Base-by-base conservation (phyloP, 2,888 invertebrate species). In the Nemotelus pantherinus region DNA sequence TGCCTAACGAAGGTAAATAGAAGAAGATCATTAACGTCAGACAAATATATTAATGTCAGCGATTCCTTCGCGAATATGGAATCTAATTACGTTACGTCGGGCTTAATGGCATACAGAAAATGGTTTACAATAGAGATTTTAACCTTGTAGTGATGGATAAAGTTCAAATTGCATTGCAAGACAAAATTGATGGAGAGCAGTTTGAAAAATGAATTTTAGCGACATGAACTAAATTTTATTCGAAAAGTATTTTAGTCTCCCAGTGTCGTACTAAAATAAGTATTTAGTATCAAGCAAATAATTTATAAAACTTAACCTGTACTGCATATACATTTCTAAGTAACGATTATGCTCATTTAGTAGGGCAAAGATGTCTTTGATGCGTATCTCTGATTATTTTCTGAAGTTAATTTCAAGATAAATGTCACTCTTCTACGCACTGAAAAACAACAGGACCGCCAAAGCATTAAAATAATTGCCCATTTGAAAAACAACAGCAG, bases 11-110 rank as follows among this genome's bases (percentile, higher is more conserved):
- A 82, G 82, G 81, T 81, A 82, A 82, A 81, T 82, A 82, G 80
- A 81, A 82, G 81, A 81, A 82, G 82, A 82, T 82, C 81, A 82
- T 82, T 82, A 82, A 82, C 80, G 82, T 82, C 82, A 81, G 81
- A 81, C 81, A 82, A 81, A 81, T 82, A 82, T 81, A 82, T 82
- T 82, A 82, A 82, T 81, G 82, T 82, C 81, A 82, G 81, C 80
- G 80, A 81, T 82, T 80, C 57, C 57, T 71, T 43, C 80, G 79
- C 82, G 81, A 80, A 81, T 81, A 82, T 81, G 82, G 82, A 81
- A 82, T 82, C 82, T 82, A 82, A 82, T 82, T 80, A 82, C 80
- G 81, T 81, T 80, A 81, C 77, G 79, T 77, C 64, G 77, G 48
- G 50, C 72, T 41, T 44, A 4, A 50, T 47, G 47, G n/a, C 43